phyloP scores from a whole-genome alignment of 2,888 invertebrate genomes.

The Melanotus villosus region DNA sequence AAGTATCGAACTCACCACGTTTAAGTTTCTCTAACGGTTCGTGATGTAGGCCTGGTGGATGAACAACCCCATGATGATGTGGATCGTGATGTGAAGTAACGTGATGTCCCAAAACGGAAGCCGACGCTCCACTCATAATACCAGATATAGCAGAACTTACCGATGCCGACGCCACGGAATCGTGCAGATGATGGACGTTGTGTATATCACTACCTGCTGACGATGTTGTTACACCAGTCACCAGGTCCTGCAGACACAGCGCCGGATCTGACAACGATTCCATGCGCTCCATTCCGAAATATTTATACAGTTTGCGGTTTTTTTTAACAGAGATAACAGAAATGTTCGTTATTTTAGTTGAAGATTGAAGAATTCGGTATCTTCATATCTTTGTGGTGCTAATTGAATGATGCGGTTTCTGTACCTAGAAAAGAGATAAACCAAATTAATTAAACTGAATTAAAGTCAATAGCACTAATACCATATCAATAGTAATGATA shows the following conservation, averaged over 20 bases:
- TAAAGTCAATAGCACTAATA: too few relatives aligned
- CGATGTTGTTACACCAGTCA: conserved; percentile 72
- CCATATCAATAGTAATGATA: too few relatives aligned
- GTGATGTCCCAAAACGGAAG: conserved; percentile 69
- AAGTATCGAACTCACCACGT: conserved; percentile 75
- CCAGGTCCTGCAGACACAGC: conserved; percentile 82
- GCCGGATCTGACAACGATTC: conserved; percentile 80
- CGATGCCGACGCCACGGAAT: conserved; percentile 66
- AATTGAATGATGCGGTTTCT: not conserved
- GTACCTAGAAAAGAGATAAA: not conserved
- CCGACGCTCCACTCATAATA: conserved; percentile 71
- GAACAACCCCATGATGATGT: conserved; percentile 74
- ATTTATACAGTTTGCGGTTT: conserved; percentile 43
- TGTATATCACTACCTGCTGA: conserved; percentile 70
- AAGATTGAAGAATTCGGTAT: not conserved
- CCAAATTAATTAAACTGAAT: too few relatives aligned
- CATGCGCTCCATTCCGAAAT: conserved; percentile 73
- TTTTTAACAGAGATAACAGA: not conserved
- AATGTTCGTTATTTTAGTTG: not conserved
- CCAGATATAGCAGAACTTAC: conserved; percentile 70
- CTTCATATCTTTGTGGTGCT: not conserved
- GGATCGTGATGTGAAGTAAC: conserved; percentile 68
- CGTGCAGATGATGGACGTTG: conserved; percentile 71
- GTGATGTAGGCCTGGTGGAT: conserved; percentile 73
- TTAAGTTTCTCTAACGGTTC: conserved; percentile 85